Base-by-base conservation (phyloP, 1,140 invertebrate genomes). In the Eriosoma lanigerum region DNA sequence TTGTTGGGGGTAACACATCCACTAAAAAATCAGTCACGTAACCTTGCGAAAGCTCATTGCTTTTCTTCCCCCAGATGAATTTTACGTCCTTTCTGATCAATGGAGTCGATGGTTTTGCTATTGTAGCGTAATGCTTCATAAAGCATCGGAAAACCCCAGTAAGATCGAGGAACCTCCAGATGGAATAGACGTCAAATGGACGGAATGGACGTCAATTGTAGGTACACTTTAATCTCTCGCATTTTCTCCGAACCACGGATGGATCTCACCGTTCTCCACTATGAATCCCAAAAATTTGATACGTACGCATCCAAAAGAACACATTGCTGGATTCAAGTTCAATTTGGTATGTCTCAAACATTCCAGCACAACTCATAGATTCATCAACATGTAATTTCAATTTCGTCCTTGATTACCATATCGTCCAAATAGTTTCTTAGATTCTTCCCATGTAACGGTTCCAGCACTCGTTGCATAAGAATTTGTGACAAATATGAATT, bases 401-500 rank as follows among this genome's bases (percentile, higher is more conserved):
- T 48, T 10, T 54, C 32, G 19, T 26, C 56, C 2, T 48, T 21
- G 2, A 68, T 13, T 0, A 66, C 62, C 62, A 32, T 38, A 38
- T 66, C 62, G 1, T 66, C 62, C 29, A 66, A 29, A 29, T 66
- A 66, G 6, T 66, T 32, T 29, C 38, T 15, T 12, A 38, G 29
- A 1, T 15, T 68, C 50, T 17, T 38, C 6, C 32, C 29, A 12
- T 32, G 24, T n/a, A 64, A 19, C 1, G 26, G 26, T 19, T 82
- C 82, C 12, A 85, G 58, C 17, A 84, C 83, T n/a, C 81, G 81
- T 62, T 85, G 84, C 54, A 85, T 85, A 15, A 82, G 54, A n/a
- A n/a, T n/a, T 13, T 83, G 26, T 58, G 84, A n/a, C n/a, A n/a
- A n/a, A n/a, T n/a, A n/a, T 82, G 81, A 85, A 85, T 84, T 80